phyloP scores from a whole-genome alignment of 2,113 vertebrate genomes.

The Gadus macrocephalus region DNA sequence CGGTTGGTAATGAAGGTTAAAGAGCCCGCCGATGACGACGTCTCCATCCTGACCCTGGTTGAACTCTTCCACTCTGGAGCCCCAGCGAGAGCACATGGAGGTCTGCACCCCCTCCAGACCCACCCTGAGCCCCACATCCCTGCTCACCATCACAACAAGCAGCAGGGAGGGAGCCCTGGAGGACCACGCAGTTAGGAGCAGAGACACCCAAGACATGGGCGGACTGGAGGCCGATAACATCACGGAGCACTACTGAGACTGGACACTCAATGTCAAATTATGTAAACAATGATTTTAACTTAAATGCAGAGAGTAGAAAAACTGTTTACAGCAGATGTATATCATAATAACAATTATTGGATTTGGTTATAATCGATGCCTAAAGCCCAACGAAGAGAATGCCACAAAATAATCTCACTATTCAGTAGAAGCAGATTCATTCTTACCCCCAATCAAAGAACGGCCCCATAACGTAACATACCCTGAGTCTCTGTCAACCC shows the following conservation, averaged over 20 bases:
- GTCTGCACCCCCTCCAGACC: constrained; percentile 27
- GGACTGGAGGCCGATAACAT: constrained; percentile 8
- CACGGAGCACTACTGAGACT: too few relatives aligned
- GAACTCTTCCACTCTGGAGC: not conserved
- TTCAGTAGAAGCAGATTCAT: not conserved
- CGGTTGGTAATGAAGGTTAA: constrained; percentile 50
- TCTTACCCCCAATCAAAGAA: too few relatives aligned
- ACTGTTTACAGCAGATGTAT: too few relatives aligned
- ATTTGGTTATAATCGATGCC: too few relatives aligned
- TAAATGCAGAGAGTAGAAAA: constrained; percentile 28
- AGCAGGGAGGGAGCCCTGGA: constrained; percentile 24
- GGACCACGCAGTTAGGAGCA: constrained; percentile 26
- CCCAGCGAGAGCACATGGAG: constrained; percentile 51
- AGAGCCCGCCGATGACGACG: constrained; percentile 62
- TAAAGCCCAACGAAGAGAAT: too few relatives aligned
- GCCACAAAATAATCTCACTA: not conserved
- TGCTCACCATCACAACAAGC: constrained; percentile 35
- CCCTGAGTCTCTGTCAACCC: too few relatives aligned
- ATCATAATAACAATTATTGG: too few relatives aligned
- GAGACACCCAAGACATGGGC: constrained; percentile 36
- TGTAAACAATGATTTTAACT: constrained; percentile 20
- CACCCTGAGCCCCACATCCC: constrained; percentile 34
- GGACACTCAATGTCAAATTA: too few relatives aligned
- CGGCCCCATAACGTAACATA: too few relatives aligned
- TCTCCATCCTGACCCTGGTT: constrained; percentile 60